phyloP scores from a whole-genome alignment of 2,888 invertebrate genomes.

The Cheilosia vernalis region DNA sequence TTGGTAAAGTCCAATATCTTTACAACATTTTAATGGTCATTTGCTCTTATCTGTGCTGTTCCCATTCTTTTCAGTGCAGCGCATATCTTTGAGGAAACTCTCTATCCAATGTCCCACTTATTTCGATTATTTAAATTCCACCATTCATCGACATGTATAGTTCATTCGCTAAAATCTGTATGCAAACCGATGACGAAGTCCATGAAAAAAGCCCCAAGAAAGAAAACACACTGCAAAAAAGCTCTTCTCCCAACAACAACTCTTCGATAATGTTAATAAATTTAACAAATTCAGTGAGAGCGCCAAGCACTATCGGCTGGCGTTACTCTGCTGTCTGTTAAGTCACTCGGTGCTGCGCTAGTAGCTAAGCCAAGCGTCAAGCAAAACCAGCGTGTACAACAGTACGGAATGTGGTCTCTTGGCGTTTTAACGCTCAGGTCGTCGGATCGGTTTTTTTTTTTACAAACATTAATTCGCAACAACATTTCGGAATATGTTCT shows the following conservation, averaged over 20 bases:
- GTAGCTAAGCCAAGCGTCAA: constrained; percentile 12
- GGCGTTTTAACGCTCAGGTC: constrained; percentile 39
- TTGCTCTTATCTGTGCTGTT: not conserved
- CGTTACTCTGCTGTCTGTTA: not conserved
- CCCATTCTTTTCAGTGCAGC: not conserved
- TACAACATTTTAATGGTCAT: not conserved
- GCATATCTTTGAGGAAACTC: constrained; percentile 3
- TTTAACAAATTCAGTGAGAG: constrained; percentile 17
- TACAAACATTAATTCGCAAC: not conserved
- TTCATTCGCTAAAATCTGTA: not conserved
- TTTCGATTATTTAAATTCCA: not conserved
- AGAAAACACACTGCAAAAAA: constrained; percentile 6
- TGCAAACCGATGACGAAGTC: not conserved
- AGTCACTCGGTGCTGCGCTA: constrained; percentile 22
- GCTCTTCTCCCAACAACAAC: constrained; percentile 27
- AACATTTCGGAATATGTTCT: constrained; percentile 73
- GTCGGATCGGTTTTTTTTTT: constrained; percentile 34
- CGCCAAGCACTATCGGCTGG: not conserved
- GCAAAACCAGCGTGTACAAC: constrained; percentile 3
- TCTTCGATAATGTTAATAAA: constrained; percentile 11
- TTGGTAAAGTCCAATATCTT: too few relatives aligned
- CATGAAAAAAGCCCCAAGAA: constrained; percentile 1
- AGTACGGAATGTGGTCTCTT: constrained; percentile 62
- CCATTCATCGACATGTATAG: not conserved
- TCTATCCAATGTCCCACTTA: not conserved